A percentile compares a stretch with the other conserved stretches of the same genome.
Evolutionary conservation across 2,888 invertebrate species (phyloP).

Genomic region (Notodonta ziczac): DNA sequence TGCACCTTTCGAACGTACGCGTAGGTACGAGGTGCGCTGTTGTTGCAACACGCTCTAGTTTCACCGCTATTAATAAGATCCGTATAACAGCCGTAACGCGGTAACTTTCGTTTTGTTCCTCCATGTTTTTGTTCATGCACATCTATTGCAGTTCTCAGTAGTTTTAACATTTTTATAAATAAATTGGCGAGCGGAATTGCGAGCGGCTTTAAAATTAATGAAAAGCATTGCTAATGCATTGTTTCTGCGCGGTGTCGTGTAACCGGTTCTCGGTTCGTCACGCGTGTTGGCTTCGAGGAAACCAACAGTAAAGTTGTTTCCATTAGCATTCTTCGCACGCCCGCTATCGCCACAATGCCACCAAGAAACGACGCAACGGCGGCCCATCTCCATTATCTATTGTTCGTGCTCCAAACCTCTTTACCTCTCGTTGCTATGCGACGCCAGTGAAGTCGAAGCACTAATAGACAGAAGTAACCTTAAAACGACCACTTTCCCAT

Average conservation of each 20-base stretch:
- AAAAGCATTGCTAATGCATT: conserved; percentile 71
- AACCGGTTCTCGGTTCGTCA: conserved; percentile 73
- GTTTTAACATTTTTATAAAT: conserved; percentile 55
- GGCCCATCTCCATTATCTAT: conserved; percentile 58
- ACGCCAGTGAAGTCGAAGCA: conserved; percentile 52
- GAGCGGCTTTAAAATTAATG: conserved; percentile 63
- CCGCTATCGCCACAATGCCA: conserved; percentile 58
- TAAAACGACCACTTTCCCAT: conserved; percentile 54
- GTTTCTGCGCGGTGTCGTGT: conserved; percentile 73
- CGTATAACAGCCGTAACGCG: conserved; percentile 34
- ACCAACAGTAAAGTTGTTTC: conserved; percentile 76
- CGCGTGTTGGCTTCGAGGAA: conserved; percentile 75
- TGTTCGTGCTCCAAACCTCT: conserved; percentile 47
- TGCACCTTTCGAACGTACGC: conserved; percentile 42
- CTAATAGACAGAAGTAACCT: conserved; percentile 52
- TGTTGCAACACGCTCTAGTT: conserved; percentile 49
- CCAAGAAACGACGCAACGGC: conserved; percentile 46
- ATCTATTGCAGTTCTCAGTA: conserved; percentile 41
- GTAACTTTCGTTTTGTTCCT: conserved; percentile 48
- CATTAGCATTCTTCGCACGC: conserved; percentile 76
- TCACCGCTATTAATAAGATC: conserved; percentile 42
- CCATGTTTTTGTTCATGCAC: conserved; percentile 38
- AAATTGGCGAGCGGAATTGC: conserved; percentile 36
- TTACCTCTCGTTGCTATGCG: conserved; percentile 49
- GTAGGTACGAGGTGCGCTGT: conserved; percentile 21